phyloP scores from a whole-genome alignment of 2,797 vertebrate genomes.

The Neomorphus geoffroyi region DNA sequence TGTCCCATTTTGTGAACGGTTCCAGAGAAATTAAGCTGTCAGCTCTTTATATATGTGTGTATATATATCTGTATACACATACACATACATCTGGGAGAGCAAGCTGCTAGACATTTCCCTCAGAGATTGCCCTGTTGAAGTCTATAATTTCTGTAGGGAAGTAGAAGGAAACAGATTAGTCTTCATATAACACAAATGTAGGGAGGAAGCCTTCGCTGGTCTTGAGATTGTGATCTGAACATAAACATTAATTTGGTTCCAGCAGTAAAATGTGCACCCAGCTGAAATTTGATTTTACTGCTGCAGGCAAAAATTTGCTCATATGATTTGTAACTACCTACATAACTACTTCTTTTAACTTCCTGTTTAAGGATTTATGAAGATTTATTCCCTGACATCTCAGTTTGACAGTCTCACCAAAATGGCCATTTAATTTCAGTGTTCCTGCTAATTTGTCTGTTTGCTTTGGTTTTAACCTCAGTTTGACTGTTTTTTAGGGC shows the following conservation, averaged over 20 bases:
- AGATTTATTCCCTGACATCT: conserved; percentile 40
- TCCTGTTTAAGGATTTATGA: conserved; percentile 40
- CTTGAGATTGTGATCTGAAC: conserved; percentile 58
- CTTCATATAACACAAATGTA: not conserved
- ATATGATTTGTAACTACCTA: conserved; percentile 21
- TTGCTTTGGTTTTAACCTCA: conserved; percentile 41
- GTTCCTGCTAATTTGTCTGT: conserved; percentile 33
- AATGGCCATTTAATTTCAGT: conserved; percentile 6
- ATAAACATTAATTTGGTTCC: conserved; percentile 58
- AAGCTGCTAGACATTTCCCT: not conserved
- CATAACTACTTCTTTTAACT: conserved; percentile 14
- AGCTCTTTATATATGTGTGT: not conserved
- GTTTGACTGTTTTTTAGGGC: conserved; percentile 9
- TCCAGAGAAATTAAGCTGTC: not conserved
- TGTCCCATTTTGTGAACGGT: not conserved
- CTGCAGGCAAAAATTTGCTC: conserved; percentile 37
- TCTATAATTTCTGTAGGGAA: not conserved
- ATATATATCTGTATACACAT: fast-evolving
- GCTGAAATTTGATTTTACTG: conserved; percentile 47
- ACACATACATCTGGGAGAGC: not conserved
- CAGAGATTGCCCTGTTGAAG: not conserved
- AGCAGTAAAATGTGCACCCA: not conserved
- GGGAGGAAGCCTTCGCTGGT: not conserved
- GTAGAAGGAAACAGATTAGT: not conserved
- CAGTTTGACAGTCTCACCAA: conserved; percentile 28